Conservation (phyloP, 1,140 invertebrate species). For the Notospermus geniculatus region DNA sequence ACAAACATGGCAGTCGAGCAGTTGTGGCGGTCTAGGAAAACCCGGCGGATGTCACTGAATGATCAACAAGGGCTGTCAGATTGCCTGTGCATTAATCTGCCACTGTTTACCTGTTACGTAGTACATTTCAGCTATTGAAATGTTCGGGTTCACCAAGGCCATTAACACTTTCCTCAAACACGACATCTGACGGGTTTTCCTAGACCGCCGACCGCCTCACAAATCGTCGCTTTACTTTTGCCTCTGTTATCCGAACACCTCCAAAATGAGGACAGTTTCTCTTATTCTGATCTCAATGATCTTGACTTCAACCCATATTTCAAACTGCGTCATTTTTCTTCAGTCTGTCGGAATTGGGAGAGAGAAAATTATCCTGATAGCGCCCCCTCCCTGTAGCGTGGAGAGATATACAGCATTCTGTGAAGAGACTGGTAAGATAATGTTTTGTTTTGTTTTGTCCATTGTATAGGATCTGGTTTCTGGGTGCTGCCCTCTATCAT, state of each 20-base stretch:
- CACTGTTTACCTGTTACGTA: too few relatives aligned
- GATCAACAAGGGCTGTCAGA: too few relatives aligned
- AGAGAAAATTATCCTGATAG: constrained; percentile 49
- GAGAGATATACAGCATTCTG: constrained; percentile 37
- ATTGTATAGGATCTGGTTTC: too few relatives aligned
- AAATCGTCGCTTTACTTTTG: not conserved
- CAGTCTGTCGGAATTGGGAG: constrained; percentile 42
- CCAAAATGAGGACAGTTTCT: too few relatives aligned
- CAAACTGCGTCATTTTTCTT: constrained; percentile 18
- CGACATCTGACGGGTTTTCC: too few relatives aligned
- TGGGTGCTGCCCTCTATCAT: not conserved
- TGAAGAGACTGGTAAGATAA: constrained; percentile 26
- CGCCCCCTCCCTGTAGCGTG: constrained; percentile 46
- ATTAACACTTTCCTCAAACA: too few relatives aligned
- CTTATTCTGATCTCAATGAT: constrained; percentile 21
- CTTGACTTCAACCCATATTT: constrained; percentile 12
- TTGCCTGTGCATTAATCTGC: too few relatives aligned
- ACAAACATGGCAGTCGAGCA: not conserved
- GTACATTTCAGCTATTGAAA: too few relatives aligned
- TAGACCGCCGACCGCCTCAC: too few relatives aligned
- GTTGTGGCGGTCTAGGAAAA: not conserved
- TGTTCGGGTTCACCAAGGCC: too few relatives aligned
- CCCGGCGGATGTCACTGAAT: too few relatives aligned
- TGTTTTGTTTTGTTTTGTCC: too few relatives aligned
- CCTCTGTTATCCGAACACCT: constrained; percentile 4